Conservation (phyloP, 2,888 invertebrate genomes). For the Drosophila parthenogenetica region DNA sequence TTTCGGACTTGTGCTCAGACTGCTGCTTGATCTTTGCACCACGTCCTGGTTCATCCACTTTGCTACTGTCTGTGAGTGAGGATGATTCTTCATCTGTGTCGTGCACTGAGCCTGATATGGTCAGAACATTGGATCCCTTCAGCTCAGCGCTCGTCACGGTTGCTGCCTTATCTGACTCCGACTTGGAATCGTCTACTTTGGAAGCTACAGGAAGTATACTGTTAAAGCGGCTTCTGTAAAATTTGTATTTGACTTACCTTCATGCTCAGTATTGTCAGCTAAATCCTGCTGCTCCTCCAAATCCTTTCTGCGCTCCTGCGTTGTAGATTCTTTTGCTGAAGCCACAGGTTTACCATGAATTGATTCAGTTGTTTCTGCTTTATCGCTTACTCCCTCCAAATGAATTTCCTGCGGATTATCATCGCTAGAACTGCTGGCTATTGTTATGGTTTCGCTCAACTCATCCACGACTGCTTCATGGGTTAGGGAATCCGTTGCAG, state of each 20-base stretch:
- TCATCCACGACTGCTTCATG: constrained; percentile 59
- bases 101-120: constrained; percentile 57
- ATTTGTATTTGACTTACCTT: constrained; percentile 23
- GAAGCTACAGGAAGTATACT: constrained; percentile 9
- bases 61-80: constrained; percentile 78
- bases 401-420: constrained; percentile 50
- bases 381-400: neutral
- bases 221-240: neutral
- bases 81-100: constrained; percentile 80
- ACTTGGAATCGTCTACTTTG: constrained; percentile 28
- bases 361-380: constrained; percentile 22
- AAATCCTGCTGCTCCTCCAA: neutral
- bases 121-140: constrained; percentile 29
- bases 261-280: constrained; percentile 22
- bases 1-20: constrained; percentile 31
- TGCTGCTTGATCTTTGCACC: constrained; percentile 38
- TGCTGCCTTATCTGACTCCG: constrained; percentile 29
- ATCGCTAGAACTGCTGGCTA: constrained; percentile 57
- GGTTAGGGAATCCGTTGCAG: constrained; percentile 34
- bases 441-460: constrained; percentile 63
- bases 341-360: neutral
- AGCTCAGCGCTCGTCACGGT: constrained; percentile 8
- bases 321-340: constrained; percentile 12
- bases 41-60: constrained; percentile 61
- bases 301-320: constrained; percentile 11